Conservation (phyloP, 2,113 vertebrate species). For the Microtus oregoni region DNA sequence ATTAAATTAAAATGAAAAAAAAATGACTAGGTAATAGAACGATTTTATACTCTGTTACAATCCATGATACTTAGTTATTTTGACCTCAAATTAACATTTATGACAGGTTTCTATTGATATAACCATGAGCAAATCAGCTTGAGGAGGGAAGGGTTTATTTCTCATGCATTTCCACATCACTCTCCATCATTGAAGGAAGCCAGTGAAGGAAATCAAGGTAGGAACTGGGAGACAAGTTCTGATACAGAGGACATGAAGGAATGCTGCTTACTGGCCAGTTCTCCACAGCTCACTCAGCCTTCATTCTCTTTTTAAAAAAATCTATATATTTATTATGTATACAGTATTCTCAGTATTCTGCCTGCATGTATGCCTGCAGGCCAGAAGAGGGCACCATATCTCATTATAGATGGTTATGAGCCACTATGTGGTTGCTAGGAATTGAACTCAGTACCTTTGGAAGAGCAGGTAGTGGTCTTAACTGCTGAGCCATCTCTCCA, state of each 20-base stretch:
- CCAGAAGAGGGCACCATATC: too few relatives aligned
- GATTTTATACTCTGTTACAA: not conserved
- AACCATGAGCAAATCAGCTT: too few relatives aligned
- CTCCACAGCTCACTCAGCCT: not conserved
- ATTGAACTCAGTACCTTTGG: too few relatives aligned
- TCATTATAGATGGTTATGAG: too few relatives aligned
- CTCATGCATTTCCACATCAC: not conserved
- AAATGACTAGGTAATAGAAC: not conserved
- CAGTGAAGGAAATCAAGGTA: not conserved
- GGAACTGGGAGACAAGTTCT: not conserved
- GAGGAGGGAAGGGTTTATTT: not conserved
- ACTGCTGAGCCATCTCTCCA: not conserved
- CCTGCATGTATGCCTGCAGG: too few relatives aligned
- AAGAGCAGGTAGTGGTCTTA: too few relatives aligned
- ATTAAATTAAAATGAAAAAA: not conserved
- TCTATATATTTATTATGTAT: too few relatives aligned
- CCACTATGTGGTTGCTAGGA: too few relatives aligned
- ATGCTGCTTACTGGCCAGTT: not conserved
- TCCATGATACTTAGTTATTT: not conserved
- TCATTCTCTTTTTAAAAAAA: not conserved
- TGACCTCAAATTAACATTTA: constrained; percentile 47
- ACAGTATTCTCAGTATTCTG: too few relatives aligned
- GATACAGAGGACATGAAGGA: not conserved
- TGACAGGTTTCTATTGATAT: not conserved
- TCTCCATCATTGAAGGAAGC: not conserved